Base-by-base conservation (phyloP, 2,888 invertebrate species). In the Chymomyza fuscimana region DNA sequence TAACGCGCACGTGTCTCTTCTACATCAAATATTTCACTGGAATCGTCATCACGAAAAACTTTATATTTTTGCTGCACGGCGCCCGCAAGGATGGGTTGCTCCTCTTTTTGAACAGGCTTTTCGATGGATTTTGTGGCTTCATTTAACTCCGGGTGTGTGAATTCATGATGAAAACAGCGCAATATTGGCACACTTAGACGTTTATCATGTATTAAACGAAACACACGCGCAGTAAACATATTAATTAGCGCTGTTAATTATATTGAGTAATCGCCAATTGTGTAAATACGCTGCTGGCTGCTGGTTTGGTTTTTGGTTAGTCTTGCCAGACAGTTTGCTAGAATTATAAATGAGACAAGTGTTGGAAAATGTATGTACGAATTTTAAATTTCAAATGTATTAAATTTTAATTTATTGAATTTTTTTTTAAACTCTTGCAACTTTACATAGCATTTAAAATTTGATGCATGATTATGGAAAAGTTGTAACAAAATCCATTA, bases 21-120 rank as follows among this genome's bases (percentile, higher is more conserved):
- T 22, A 96, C 94, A 89, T 97, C 95, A 77, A 95, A 93, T 81
- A 97, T 95, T 73, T 95, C 91, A 15, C 93, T 92, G 0, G 95
- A 92, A 89, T 96, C 95, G 78, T 94, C 93, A 82, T 96, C 96
- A 22, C 93, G 93, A 90, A 96, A 96, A 74, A 94, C 91, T 92
- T 95, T 93, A 89, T 95, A 96, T 92, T 95, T 95, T 80, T 91
- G 91, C 67, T 93, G 90, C 75, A 94, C 92, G 50, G 92, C 93
- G 58, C 93, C 92, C 16, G 93, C 91, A 58, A 93, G 86, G 67
- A 85, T 36, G 1, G 19, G 36, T 56, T 7, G 12, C 15, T 46
- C 22, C 1, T 4, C 12, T 46, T 61, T 66, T 32, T 29, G 6
- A 15, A 15, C 67, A 25, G n/a, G 40, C 12, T 46, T 25, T 19